Conservation (phyloP, 2,888 invertebrate genomes). For the Scelioninae gen. 1 region DNA sequence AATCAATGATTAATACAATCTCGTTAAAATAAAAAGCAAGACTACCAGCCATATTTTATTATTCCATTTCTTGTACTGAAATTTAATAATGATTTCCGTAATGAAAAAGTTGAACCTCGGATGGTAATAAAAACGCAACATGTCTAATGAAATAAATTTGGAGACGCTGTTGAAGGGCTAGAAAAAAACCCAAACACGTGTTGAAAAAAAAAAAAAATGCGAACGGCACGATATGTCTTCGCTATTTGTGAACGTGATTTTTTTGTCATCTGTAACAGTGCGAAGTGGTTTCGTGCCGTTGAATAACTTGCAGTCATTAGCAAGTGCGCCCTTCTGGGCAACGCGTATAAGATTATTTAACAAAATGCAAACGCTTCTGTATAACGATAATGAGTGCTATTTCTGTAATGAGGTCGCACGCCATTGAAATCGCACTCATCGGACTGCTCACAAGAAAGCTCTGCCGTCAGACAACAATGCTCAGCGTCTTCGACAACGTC, state of each 20-base stretch:
- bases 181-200: slow-evolving; percentile 31
- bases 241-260: slow-evolving; percentile 6
- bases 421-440: slow-evolving; percentile 70
- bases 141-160: too few species aligned
- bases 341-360: slow-evolving; percentile 71
- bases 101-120: slow-evolving; percentile 15
- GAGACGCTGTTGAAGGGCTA: too few species aligned
- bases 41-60: background rate
- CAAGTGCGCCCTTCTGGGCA: slow-evolving; percentile 50
- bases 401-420: slow-evolving; percentile 82
- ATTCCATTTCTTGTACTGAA: background rate
- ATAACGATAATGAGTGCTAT: slow-evolving; percentile 82
- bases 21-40: background rate
- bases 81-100: background rate
- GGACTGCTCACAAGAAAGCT: slow-evolving; percentile 48
- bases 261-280: slow-evolving; percentile 40
- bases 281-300: slow-evolving; percentile 75
- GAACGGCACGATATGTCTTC: too few species aligned
- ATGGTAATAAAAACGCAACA: background rate
- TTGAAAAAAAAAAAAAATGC: too few species aligned
- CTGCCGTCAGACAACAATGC: slow-evolving; percentile 65
- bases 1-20: slow-evolving; percentile 6
- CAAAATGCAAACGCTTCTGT: slow-evolving; percentile 77
- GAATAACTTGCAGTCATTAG: slow-evolving; percentile 78
- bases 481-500: slow-evolving; percentile 52